Percentiles rank a stretch among this genome's conserved stretches.
Conservation (phyloP, 2,888 invertebrate species). For the Clitarchus hookeri region DNA sequence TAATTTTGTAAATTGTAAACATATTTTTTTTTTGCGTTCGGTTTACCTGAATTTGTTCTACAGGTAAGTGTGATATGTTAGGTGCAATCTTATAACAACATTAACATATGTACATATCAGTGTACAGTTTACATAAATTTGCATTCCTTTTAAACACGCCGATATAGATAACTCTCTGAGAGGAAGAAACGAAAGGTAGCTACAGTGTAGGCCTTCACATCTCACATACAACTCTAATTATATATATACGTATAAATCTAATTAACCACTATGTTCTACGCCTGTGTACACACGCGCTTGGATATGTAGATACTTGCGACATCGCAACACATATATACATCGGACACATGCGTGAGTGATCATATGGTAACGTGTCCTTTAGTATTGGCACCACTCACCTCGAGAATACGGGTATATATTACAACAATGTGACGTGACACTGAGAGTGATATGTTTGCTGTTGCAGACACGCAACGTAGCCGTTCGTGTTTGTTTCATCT, state of each 20-base stretch:
- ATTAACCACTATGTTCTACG: background rate
- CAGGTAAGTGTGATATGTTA: too few relatives aligned
- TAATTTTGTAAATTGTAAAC: too few relatives aligned
- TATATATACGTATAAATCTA: background rate
- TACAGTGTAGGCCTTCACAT: background rate
- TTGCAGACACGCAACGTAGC: background rate
- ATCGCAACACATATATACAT: constrained; percentile 2
- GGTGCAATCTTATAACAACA: too few relatives aligned
- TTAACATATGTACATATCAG: background rate
- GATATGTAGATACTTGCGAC: background rate
- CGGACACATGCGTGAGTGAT: background rate
- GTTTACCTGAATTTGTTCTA: too few relatives aligned
- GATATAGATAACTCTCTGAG: background rate
- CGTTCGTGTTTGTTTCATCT: background rate
- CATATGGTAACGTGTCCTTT: background rate
- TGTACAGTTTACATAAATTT: background rate
- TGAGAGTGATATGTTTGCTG: background rate
- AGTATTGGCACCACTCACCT: background rate
- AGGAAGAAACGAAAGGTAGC: background rate
- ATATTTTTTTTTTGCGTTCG: too few relatives aligned
- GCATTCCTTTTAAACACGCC: background rate
- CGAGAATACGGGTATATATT: background rate
- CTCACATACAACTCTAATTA: background rate
- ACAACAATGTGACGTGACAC: background rate
- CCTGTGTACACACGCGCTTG: background rate